phyloP scores from a whole-genome alignment of 2,797 vertebrate species.

The Tiaroga cobitis region DNA sequence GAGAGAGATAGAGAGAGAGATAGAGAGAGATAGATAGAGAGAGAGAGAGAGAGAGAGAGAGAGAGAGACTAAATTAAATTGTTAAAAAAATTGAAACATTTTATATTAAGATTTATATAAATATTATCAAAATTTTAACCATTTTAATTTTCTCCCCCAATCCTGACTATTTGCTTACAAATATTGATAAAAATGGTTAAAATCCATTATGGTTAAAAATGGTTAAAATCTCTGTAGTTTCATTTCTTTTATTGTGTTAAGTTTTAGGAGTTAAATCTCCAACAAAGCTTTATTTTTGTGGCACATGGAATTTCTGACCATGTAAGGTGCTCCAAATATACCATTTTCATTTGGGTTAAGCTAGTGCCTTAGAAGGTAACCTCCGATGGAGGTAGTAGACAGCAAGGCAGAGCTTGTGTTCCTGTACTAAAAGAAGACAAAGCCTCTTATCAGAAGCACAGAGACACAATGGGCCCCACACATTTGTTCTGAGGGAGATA shows the following conservation, averaged over 20 bases:
- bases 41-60: too few relatives aligned
- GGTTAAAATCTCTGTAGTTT: not conserved
- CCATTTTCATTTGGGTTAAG: not conserved
- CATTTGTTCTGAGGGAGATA: constrained; percentile 40
- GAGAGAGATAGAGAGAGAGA: too few relatives aligned
- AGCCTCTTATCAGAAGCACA: constrained; percentile 34
- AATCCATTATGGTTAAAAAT: not conserved
- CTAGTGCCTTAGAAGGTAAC: not conserved
- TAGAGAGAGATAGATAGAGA: too few relatives aligned
- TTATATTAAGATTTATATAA: too few relatives aligned
- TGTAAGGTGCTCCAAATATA: not conserved
- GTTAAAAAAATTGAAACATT: too few relatives aligned
- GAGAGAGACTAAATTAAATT: too few relatives aligned
- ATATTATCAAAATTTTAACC: too few relatives aligned
- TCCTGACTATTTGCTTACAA: not conserved
- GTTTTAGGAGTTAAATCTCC: not conserved
- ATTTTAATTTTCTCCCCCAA: too few relatives aligned
- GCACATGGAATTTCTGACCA: not conserved
- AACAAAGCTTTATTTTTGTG: not conserved
- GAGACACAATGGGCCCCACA: constrained; percentile 26
- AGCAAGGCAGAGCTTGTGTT: not conserved
- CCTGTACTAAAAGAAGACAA: constrained; percentile 40
- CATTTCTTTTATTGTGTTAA: not conserved
- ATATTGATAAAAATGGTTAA: not conserved
- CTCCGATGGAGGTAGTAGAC: not conserved